These are phyloP conservation scores for Labia minor DNA, from an alignment of 2,888 invertebrate species.

Conservation along the genomic window DNA sequence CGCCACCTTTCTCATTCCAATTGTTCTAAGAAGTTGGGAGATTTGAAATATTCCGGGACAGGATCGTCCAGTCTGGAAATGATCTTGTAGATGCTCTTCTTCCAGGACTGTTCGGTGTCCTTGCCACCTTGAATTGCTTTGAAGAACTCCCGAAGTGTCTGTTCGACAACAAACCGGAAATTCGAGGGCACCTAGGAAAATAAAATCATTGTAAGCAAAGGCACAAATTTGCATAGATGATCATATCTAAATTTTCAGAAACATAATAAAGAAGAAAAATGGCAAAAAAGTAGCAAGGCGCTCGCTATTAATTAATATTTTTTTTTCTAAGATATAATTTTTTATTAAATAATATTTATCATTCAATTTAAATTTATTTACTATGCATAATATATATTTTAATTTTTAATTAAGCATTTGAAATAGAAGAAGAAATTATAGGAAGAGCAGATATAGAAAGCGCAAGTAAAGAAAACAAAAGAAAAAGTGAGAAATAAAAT, in stretches of 20 bases:
- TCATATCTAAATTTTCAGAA: too few relatives aligned
- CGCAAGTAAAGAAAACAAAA: too few relatives aligned
- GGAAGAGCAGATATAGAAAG: too few relatives aligned
- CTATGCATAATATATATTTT: too few relatives aligned
- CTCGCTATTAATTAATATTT: slow-evolving; percentile 14
- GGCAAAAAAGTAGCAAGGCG: slow-evolving; percentile 22
- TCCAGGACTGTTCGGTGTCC: slow-evolving; percentile 99
- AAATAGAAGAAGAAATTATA: too few relatives aligned
- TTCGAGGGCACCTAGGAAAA: slow-evolving; percentile 86
- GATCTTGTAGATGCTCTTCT: slow-evolving; percentile 99
- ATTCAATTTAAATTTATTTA: too few relatives aligned
- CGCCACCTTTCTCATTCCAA: slow-evolving; percentile 58
- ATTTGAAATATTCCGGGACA: slow-evolving; percentile 99
- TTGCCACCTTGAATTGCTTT: slow-evolving; percentile 93
- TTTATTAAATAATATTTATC: too few relatives aligned
- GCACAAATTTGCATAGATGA: too few relatives aligned
- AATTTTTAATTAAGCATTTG: too few relatives aligned
- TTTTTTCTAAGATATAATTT: too few relatives aligned
- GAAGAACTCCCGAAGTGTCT: slow-evolving; percentile 97
- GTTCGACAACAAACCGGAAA: slow-evolving; percentile 95
- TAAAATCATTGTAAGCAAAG: too few relatives aligned
- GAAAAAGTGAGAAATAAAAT: too few relatives aligned
- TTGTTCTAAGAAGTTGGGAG: slow-evolving; percentile 97
- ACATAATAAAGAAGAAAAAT: slow-evolving; percentile 16
- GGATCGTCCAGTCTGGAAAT: slow-evolving; percentile 98